A percentile compares a stretch with the other conserved stretches of the same genome.
These are phyloP conservation scores for Cryptocheilus praepositus DNA, from an alignment of 2,888 invertebrate genomes.

Conservation along the genomic window DNA sequence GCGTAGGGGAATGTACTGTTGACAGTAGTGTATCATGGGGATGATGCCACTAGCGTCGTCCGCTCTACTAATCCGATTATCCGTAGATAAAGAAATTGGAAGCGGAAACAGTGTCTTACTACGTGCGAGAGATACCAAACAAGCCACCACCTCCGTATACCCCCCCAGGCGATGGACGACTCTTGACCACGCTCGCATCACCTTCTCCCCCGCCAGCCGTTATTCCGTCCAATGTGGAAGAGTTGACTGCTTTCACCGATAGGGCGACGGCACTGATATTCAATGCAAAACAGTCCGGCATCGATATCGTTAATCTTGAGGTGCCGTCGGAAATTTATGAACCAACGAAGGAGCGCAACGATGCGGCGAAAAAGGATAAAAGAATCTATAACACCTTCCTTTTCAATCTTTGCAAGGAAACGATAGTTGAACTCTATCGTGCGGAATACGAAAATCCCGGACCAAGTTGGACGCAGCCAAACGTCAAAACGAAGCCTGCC, in stretches of 20 bases:
- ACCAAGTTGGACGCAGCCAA: constrained; percentile 77
- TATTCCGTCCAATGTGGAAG: constrained; percentile 74
- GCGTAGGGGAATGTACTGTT: not conserved
- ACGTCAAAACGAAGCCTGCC: constrained; percentile 72
- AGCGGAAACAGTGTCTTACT: constrained; percentile 76
- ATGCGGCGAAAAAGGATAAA: constrained; percentile 62
- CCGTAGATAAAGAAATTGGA: constrained; percentile 79
- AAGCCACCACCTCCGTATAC: constrained; percentile 87
- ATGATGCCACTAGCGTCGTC: not conserved
- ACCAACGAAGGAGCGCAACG: constrained; percentile 63
- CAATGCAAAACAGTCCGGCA: constrained; percentile 70
- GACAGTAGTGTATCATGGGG: not conserved
- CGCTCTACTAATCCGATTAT: constrained; percentile 25
- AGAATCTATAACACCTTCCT: constrained; percentile 78
- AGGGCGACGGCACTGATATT: constrained; percentile 75
- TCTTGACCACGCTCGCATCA: constrained; percentile 65
- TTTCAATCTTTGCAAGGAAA: constrained; percentile 80
- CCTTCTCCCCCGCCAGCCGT: constrained; percentile 68
- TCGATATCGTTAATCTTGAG: constrained; percentile 65
- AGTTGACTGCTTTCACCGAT: constrained; percentile 75
- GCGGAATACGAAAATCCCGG: constrained; percentile 73
- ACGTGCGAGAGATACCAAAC: constrained; percentile 82
- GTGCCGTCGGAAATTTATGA: constrained; percentile 67
- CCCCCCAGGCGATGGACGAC: constrained; percentile 76
- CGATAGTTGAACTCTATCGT: constrained; percentile 76